Base-by-base conservation (phyloP, 2,888 invertebrate species). In the Chelonus formosanus region DNA sequence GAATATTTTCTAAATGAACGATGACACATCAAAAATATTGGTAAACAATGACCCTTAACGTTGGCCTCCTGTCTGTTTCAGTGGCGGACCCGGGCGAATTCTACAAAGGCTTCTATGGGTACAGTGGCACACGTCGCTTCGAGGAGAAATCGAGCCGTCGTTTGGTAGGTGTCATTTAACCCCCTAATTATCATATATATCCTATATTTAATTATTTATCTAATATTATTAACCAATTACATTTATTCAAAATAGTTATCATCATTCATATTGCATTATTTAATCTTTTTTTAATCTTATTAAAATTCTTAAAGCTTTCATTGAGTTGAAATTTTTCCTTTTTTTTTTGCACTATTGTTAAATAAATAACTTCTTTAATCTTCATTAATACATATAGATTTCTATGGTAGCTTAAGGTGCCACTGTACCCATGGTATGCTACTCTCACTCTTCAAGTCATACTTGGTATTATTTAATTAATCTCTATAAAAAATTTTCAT, bases 51-150 rank as follows among this genome's bases (percentile, higher is more conserved):
- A 72, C 74, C 80, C 79, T 74, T 82, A 84, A 84, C 80, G 78
- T 77, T 84, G 91, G 91, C 74, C 87, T 91, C 79, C 78, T 84
- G 83, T 84, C 82, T 84, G 84, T 84, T 84, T 84, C 85, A 91
- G 91, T 75, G 88, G 89, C 90, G 90, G 89, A 91, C 89, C 90
- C 90, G 89, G 89, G 89, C 90, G 92, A 93, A 89, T 91, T 90
- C 92, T 93, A 90, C 93, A 93, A 93, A 91, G 90, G 88, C 89
- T 90, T 88, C 90, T 88, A 88, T 86, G 86, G 86, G 89, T 91
- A 88, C 91, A 91, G 89, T 89, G 89, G 90, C 87, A 85, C 86
- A 85, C 87, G 87, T 85, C 5, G 40, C 40, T 81, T 85, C 84
- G 88, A 88, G 86, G 89, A 90, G 86, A 89, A 88, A 86, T 84